Evolutionary conservation across 2,113 vertebrate genomes (phyloP), one percentile per base, ranked within the genome.

Genomic region (Sula dactylatra): DNA sequence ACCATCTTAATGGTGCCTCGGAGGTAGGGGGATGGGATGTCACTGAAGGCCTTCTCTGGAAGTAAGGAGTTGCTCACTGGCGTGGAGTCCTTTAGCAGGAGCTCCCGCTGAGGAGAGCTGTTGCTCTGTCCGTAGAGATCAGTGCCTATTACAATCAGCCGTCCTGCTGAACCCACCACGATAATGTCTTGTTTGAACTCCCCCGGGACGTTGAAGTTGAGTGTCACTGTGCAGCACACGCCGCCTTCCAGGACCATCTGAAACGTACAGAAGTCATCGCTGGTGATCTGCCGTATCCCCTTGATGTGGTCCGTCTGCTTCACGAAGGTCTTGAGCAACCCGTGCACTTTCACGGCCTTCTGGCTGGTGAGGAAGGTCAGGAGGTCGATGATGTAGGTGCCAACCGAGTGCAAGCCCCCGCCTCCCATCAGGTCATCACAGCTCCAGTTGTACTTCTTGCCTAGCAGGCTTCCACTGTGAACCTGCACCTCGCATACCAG

Each of bases 391-490:
- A 99, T 99, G 98, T 99, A 99, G 96, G 99, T 99, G 90, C 99
- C 99, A 9, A 99, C 99, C 0, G 99, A 99, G 96, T 99, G 99
- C 95, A 99, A 98, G 25, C 99, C 99, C 4, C 99, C 99, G 0
- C 99, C 99, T 13, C 99, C 99, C 99, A 99, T 99, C 95, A 99
- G 97, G 92, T 99, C 99, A 6, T 99, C 99, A 0, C 99, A 99
- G 98, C 99, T 99, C 99, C 99, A 99, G 98, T 99, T 99, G 98
- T 99, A 99, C 81, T 99, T 99, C 97, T 99, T 99, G 70, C 99
- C 99, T 85, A 99, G 98, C 42, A 99, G 98, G 94, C 99, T 99
- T 13, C 99, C 99, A 0, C 99, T 97, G 88, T 99, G 99, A n/a
- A 99, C 99, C 98, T 99, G 98, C 17, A 99, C 99, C 98, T 99